A percentile compares a stretch with the other conserved stretches of the same genome.
These are phyloP conservation scores for Cecidostiba fungosa DNA, from an alignment of 2,888 invertebrate species.

Conservation along the genomic window DNA sequence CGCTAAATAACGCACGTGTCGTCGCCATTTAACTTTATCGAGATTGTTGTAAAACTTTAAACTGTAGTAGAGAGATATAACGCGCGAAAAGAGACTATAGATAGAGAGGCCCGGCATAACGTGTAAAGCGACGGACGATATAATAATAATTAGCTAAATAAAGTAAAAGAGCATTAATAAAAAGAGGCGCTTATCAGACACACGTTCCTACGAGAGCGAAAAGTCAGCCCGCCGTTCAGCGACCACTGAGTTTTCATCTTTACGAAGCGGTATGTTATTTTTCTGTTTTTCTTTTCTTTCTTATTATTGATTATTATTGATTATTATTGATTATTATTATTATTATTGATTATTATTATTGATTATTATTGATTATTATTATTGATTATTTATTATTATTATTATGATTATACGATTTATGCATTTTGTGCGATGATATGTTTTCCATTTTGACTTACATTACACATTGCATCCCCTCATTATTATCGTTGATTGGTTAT, in stretches of 20 bases:
- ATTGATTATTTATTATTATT: constrained; percentile 64
- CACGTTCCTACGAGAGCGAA: constrained; percentile 55
- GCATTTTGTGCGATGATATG: background rate
- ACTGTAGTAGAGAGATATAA: too few species aligned
- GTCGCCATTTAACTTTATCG: background rate
- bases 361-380: constrained; percentile 68
- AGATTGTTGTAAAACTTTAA: background rate
- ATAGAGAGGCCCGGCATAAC: constrained; percentile 4
- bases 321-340: constrained; percentile 64
- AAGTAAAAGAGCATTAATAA: constrained; percentile 1
- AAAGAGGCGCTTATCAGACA: constrained; percentile 12
- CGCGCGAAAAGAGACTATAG: background rate
- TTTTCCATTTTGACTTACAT: constrained; percentile 14
- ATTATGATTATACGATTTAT: constrained; percentile 63
- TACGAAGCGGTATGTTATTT: constrained; percentile 79
- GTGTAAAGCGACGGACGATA: constrained; percentile 6
- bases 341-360: constrained; percentile 66
- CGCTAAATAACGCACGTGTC: constrained; percentile 38
- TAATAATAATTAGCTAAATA: constrained; percentile 16
- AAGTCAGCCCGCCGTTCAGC: constrained; percentile 77
- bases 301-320: constrained; percentile 58
- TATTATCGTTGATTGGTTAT: constrained; percentile 26
- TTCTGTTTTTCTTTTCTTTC: constrained; percentile 73
- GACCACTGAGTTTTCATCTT: constrained; percentile 78
- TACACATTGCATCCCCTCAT: background rate